phyloP scores from a whole-genome alignment of 2,797 vertebrate species.

The Falco rusticolus region DNA sequence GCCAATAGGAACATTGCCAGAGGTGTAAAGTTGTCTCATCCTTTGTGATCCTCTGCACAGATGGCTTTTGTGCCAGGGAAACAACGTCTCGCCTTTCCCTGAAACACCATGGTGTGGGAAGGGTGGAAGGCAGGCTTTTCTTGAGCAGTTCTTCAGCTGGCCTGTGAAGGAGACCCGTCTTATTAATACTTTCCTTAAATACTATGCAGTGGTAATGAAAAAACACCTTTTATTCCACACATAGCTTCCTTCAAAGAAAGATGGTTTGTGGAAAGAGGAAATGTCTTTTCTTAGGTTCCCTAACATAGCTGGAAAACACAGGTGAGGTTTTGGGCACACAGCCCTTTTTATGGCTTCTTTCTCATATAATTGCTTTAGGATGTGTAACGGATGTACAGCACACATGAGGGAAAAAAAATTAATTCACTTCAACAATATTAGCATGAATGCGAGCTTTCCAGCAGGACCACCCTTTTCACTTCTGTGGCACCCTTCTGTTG shows the following conservation, averaged over 20 bases:
- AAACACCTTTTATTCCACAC: slow-evolving; percentile 23
- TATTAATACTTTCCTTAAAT: slow-evolving; percentile 38
- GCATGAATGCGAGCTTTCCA: background rate
- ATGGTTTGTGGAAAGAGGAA: slow-evolving; percentile 48
- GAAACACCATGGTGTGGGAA: background rate
- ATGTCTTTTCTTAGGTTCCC: slow-evolving; percentile 53
- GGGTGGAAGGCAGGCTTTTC: background rate
- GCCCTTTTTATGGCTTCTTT: slow-evolving; percentile 30
- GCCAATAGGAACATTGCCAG: background rate
- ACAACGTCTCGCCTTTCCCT: background rate
- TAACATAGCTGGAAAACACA: slow-evolving; percentile 48
- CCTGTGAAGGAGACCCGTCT: background rate
- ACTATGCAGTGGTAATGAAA: background rate
- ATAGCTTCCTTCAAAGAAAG: slow-evolving; percentile 41
- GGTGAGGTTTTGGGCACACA: slow-evolving; percentile 47
- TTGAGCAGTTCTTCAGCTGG: background rate
- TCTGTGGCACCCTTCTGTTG: background rate
- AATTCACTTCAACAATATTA: background rate
- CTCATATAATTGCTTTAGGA: slow-evolving; percentile 19
- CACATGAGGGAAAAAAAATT: background rate
- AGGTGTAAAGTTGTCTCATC: background rate
- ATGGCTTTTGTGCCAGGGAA: background rate
- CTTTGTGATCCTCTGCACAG: slow-evolving; percentile 8
- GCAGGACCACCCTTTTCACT: background rate
- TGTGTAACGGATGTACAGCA: slow-evolving; percentile 1